Conservation (phyloP, 2,113 vertebrate species). For the Perca fluviatilis region DNA sequence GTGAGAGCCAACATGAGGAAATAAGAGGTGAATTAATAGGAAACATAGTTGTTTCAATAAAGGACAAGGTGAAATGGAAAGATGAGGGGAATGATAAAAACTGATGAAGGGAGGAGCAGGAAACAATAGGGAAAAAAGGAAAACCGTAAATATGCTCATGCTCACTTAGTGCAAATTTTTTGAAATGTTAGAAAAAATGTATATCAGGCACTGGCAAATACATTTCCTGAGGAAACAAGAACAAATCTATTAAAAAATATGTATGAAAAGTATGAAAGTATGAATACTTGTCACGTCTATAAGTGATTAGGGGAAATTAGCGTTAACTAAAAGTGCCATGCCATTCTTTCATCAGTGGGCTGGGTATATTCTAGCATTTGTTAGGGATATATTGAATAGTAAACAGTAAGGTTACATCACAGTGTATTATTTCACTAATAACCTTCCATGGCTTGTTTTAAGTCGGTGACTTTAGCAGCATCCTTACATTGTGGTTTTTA, state of each 20-base stretch:
- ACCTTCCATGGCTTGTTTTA: not conserved
- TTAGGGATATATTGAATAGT: not conserved
- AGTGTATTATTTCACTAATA: not conserved
- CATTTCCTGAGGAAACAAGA: not conserved
- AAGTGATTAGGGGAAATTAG: not conserved
- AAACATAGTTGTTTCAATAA: constrained; percentile 4
- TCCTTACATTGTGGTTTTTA: not conserved
- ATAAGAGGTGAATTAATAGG: constrained; percentile 24
- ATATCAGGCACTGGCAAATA: not conserved
- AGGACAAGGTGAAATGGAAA: constrained; percentile 11
- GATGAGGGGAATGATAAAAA: not conserved
- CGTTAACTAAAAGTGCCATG: not conserved
- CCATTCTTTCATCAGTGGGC: not conserved
- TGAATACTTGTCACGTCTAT: not conserved
- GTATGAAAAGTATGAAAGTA: no score
- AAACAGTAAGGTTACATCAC: not conserved
- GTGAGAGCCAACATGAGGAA: constrained; percentile 24
- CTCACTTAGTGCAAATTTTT: not conserved
- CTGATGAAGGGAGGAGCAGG: not conserved
- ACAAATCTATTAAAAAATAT: not conserved
- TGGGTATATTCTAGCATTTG: not conserved
- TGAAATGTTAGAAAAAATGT: not conserved
- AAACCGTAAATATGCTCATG: not conserved
- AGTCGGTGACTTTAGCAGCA: not conserved
- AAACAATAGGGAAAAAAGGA: not conserved